A percentile compares a stretch with the other conserved stretches of the same genome.
These are phyloP conservation scores for Xenopus borealis DNA, from an alignment of 2,113 vertebrate species.

Conservation along the genomic window DNA sequence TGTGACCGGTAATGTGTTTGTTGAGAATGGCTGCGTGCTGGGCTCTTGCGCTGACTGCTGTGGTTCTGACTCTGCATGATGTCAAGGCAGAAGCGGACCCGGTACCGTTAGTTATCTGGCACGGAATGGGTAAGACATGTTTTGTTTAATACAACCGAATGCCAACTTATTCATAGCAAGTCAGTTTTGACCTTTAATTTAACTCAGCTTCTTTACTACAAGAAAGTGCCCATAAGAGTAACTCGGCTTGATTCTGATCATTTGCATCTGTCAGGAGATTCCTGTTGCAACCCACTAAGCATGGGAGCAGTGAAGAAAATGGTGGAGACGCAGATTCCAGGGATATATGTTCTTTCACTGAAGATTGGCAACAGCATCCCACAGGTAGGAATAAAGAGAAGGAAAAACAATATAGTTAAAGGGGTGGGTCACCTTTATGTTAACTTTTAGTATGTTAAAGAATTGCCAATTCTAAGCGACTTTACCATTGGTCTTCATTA, in stretches of 20 bases:
- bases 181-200: too few relatives aligned
- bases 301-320: conserved; percentile 88
- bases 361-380: conserved; percentile 76
- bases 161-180: too few relatives aligned
- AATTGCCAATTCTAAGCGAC: too few relatives aligned
- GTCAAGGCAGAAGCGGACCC: conserved; percentile 4
- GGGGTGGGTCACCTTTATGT: too few relatives aligned
- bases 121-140: conserved; percentile 87
- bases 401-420: too few relatives aligned
- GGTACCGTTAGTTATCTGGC: conserved; percentile 88
- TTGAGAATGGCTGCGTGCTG: background rate
- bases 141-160: too few relatives aligned
- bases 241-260: too few relatives aligned
- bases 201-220: too few relatives aligned
- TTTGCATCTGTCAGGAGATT: conserved; percentile 75
- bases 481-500: too few relatives aligned
- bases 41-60: background rate
- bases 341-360: conserved; percentile 85
- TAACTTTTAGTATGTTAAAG: too few relatives aligned
- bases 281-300: conserved; percentile 90
- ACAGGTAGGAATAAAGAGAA: conserved; percentile 63
- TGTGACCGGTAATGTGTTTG: too few relatives aligned
- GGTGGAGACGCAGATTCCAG: conserved; percentile 80
- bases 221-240: too few relatives aligned
- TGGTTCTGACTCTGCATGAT: background rate